Percentiles rank a stretch among this genome's conserved stretches.
Conservation (phyloP, 2,888 invertebrate species). For the Craniophora ligustri region DNA sequence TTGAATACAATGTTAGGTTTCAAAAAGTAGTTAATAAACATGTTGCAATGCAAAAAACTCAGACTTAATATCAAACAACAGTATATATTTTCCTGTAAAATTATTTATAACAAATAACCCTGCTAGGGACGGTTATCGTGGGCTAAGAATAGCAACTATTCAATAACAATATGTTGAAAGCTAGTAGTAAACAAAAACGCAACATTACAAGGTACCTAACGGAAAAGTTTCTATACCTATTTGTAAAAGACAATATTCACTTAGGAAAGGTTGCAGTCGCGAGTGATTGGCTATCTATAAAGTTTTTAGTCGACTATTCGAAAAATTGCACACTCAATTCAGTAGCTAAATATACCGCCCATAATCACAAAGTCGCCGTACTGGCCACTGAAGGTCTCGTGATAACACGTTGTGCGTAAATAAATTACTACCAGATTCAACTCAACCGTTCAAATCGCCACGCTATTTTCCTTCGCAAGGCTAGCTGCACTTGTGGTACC, state of each 20-base stretch:
- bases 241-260: too few relatives aligned
- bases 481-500: slow-evolving; percentile 17
- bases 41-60: slow-evolving; percentile 7
- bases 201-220: too few relatives aligned
- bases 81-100: slow-evolving; percentile 32
- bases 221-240: too few relatives aligned
- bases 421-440: slow-evolving; percentile 48
- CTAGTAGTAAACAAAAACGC: not conserved
- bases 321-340: slow-evolving; percentile 23
- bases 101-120: slow-evolving; percentile 2
- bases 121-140: not conserved
- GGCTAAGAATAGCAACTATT: not conserved
- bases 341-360: slow-evolving; percentile 25
- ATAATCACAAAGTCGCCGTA: slow-evolving; percentile 47
- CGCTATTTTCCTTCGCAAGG: slow-evolving; percentile 24
- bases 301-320: too few relatives aligned
- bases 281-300: too few relatives aligned
- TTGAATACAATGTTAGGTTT: too few relatives aligned
- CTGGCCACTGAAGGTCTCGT: slow-evolving; percentile 53
- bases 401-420: slow-evolving; percentile 55
- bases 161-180: not conserved
- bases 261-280: too few relatives aligned
- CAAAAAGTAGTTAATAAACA: too few relatives aligned
- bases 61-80: slow-evolving; percentile 16
- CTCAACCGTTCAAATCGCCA: slow-evolving; percentile 32